Percentiles rank a stretch among this genome's conserved stretches.
phyloP scores from a whole-genome alignment of 2,888 invertebrate species.

The Zaprionus bogoriensis region DNA sequence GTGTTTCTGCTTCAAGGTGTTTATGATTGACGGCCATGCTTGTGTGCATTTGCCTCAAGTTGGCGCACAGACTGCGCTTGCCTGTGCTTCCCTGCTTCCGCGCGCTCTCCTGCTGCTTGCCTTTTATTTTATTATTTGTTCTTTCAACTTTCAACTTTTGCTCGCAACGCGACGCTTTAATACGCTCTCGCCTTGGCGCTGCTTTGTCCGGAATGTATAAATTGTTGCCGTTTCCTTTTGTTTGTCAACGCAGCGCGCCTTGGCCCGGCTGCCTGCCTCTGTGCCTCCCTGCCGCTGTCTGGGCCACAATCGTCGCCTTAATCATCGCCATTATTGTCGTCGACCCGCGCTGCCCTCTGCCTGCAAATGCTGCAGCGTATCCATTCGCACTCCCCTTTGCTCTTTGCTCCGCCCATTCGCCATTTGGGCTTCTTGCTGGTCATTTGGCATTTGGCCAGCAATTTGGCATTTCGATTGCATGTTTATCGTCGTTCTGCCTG shows the following conservation, averaged over 20 bases:
- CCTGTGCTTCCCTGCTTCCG: neutral
- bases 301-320: constrained; percentile 48
- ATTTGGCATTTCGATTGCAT: constrained; percentile 77
- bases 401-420: neutral
- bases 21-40: constrained; percentile 56
- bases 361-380: neutral
- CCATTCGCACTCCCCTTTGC: neutral
- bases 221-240: constrained; percentile 71
- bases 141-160: constrained; percentile 60
- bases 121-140: constrained; percentile 59
- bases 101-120: neutral
- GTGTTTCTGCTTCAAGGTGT: constrained; percentile 26
- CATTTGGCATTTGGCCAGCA: constrained; percentile 74
- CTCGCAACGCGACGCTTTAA: constrained; percentile 47
- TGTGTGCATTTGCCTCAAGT: constrained; percentile 53
- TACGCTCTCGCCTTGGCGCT: constrained; percentile 24
- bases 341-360: neutral
- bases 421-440: constrained; percentile 45
- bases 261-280: neutral
- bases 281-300: neutral
- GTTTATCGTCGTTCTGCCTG: constrained; percentile 47
- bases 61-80: constrained; percentile 19
- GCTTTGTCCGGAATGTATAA: constrained; percentile 55
- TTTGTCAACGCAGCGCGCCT: constrained; percentile 49
- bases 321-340: constrained; percentile 56